phyloP scores from a whole-genome alignment of 2,797 vertebrate genomes.

The Chanos chanos region DNA sequence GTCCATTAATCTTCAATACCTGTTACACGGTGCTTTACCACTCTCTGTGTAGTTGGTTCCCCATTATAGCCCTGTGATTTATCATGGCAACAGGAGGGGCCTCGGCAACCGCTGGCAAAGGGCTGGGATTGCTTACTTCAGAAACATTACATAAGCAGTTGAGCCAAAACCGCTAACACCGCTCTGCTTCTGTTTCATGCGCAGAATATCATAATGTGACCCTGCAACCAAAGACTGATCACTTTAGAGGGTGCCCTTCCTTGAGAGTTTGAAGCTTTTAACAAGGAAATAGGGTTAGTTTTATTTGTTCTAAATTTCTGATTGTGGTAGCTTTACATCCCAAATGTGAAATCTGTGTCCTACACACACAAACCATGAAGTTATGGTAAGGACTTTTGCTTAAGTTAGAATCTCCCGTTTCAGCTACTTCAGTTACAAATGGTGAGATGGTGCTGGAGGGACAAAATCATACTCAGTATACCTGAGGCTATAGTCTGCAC shows the following conservation, averaged over 20 bases:
- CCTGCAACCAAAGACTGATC: too few relatives aligned
- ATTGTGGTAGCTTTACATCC: too few relatives aligned
- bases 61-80: constrained; percentile 44
- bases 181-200: constrained; percentile 3
- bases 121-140: constrained; percentile 39
- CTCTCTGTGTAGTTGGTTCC: constrained; percentile 41
- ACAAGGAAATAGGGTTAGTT: too few relatives aligned
- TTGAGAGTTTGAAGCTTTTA: neutral
- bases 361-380: too few relatives aligned
- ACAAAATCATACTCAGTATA: constrained; percentile 17
- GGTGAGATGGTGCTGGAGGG: constrained; percentile 2
- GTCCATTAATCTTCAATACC: constrained; percentile 46
- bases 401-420: too few relatives aligned
- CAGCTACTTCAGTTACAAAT: too few relatives aligned
- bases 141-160: constrained; percentile 30
- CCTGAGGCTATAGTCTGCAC: constrained; percentile 26
- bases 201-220: too few relatives aligned
- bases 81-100: constrained; percentile 28
- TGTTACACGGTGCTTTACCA: constrained; percentile 43
- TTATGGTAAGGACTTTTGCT: too few relatives aligned
- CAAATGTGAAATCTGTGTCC: too few relatives aligned
- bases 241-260: too few relatives aligned
- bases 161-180: constrained; percentile 7
- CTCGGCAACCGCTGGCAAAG: constrained; percentile 19
- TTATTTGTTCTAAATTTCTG: too few relatives aligned